Base-by-base conservation (phyloP, 2,113 vertebrate genomes). In the Columba livia region DNA sequence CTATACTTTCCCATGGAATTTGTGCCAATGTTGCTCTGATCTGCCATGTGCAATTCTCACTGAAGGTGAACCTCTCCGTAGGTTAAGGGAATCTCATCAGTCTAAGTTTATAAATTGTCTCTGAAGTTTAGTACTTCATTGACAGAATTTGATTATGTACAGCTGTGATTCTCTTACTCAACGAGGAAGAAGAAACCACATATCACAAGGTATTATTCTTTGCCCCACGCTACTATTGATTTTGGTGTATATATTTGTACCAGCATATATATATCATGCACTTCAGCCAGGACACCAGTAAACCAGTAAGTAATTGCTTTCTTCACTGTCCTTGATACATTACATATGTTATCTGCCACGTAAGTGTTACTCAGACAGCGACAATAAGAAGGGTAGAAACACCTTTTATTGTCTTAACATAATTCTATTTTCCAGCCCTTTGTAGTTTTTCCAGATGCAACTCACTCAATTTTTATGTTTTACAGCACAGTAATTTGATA, bases 291-390 rank as follows among this genome's bases (percentile, higher is more conserved):
- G 34, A 88, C 57, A 53, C 15, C 21, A 69, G 28, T 50, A 90
- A 91, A 84, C 9, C 23, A 44, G 48, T 42, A 54, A 40, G 10
- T 36, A 88, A 92, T 61, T 87, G 29, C 32, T 80, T 86, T 86
- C 83, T 81, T 96, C 40, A 20, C 66, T 89, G 26, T 38, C 78
- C 54, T 77, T 89, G 18, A 40, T 72, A 58, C 40, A 29, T 57
- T 84, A 74, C 60, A 62, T 29, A 4, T 21, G 15, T 74, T 79
- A 67, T 84, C 53, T 89, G 73, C 38, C 73, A 66, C 79, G 79
- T 90, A 84, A 91, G 65, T 79, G 72, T 58, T 96, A 79, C 36
- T 95, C 83, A 79, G 40, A 94, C 53, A 72, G 69, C 38, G 61
- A 60, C 61, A 95, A 79, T 40, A 20, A 1, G 4, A 92, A 92